Base-by-base conservation (phyloP, 2,888 invertebrate genomes). In the Xanthorhoe spadicearia region DNA sequence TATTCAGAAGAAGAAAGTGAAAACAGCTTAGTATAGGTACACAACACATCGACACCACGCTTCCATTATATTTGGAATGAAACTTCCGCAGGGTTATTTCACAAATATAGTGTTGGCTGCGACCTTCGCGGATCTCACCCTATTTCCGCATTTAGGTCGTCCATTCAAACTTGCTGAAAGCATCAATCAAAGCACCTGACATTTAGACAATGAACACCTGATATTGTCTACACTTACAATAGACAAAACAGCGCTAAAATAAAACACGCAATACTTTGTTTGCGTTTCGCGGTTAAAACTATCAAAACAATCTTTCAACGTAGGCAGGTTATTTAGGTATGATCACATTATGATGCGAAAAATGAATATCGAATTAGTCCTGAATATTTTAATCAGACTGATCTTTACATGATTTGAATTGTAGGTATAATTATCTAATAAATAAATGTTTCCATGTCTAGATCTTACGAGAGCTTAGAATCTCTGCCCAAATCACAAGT, bases 151-250 rank as follows among this genome's bases (percentile, higher is more conserved):
- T 84, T 83, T 76, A 78, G 79, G 78, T 77, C 79, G 76, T 79
- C 80, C 76, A 77, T 76, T 77, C 77, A 81, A 83, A 83, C 73
- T 79, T 80, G 70, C 71, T 77, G 66, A 76, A 79, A 78, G 77
- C 84, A 86, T 88, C 81, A 79, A 83, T 88, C 87, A 87, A 81
- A 76, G 67, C 63, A 61, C 77, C 74, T 74, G 85, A 82, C 87
- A 78, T 76, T 73, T 74, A 74, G 77, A 87, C 84, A 87, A 85
- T 84, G 80, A 79, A 75, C 78, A 79, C 75, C 77, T 77, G 74
- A 75, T 69, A 68, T 72, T 69, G 72, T 74, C 66, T 69, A 58
- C 61, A 64, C 50, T 69, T 67, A 75, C 70, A 71, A 78, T 67
- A 70, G 69, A 64, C 57, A 59, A 56, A 64, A 55, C 49, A 51